Evolutionary conservation across 2,797 vertebrate genomes (phyloP), one percentile per base, ranked within the genome.

Genomic region (Melanotaenia parkinsoni): DNA sequence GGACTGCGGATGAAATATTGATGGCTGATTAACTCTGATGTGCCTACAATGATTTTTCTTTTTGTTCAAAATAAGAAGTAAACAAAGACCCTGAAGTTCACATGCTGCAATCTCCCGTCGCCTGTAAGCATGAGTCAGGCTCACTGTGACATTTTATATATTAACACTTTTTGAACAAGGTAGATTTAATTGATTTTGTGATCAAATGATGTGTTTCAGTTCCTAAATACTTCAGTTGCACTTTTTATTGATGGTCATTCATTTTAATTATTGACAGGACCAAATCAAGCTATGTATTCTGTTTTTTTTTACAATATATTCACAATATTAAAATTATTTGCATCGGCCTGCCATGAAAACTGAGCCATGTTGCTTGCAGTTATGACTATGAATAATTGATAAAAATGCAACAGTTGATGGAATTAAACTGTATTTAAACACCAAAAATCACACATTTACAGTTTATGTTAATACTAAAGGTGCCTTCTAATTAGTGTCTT

Each of bases 21-120:
- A 5, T 13, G 37, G 30, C 62, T 71, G 57, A 71, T 12, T 67
- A 61, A 61, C 67, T 66, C 58, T 47, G 60, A 76, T 37, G 30
- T 58, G 35, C 22, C 43, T 30, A 20, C 13, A 67, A 20, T 24
- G 57, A 59, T 8, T 72, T 45, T 13, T 22, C 28, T 40, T 63
- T 50, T 65, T 67, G 12, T 53, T 73, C n/a, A 40, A 28, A 64
- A 60, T 32, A 33, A 58, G 38, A 40, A 62, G 26, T 3, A 57
- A 67, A 64, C 14, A 3, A 58, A 72, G 5, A 61, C 0, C 6
- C 10, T 0, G 20, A 64, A 40, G 37, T 56, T 66, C 32, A 11
- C 8, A 12, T 5, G 4, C 1, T 56, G 59, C 18, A 35, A 3
- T 28, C 28, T 12, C 2, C 47, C 0, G 14, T 63, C 30, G 51